Evolutionary conservation across 2,113 vertebrate genomes (phyloP), one percentile per base, ranked within the genome.

Genomic region (Chloropsis hardwickii): DNA sequence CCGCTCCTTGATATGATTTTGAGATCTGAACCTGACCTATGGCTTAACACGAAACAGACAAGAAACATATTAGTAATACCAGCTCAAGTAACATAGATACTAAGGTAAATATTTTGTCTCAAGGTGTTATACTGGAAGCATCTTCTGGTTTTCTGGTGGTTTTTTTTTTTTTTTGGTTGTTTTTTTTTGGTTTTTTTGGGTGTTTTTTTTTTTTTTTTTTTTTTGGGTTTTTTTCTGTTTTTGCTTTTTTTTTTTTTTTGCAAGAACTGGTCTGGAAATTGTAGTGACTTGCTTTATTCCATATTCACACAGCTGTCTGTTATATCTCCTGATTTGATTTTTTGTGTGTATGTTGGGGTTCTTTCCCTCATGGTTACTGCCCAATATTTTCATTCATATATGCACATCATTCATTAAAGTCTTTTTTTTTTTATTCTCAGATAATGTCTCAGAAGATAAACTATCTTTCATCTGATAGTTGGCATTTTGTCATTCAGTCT

Each of bases 291-390:
- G 5, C 44, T 47, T 53, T 42, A 66, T 62, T 61, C n/a, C 14
- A 22, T 28, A 58, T 57, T 48, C n/a, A 62, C 48, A 64, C 29
- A 72, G 54, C 6, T 91, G 37, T 37, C 44, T 81, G 28, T 20
- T 58, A 45, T 12, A 45, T 33, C 45, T 81, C 45, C 53, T 35
- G 12, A 35, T 40, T 17, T 60, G 21, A 5, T 21, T 39, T 39
- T 51, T 14, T 24, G 11, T 11, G 6, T 31, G 16, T 28, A 4
- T 3, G 0, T 12, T 25, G 9, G 11, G 8, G 4, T 4, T 28
- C 27, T 23, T 11, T 4, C 9, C 6, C 2, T 35, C 47, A 6
- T 8, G 0, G 29, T 25, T 61, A 71, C 39, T 9, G 39, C 11
- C 14, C 47, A 22, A 4, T 57, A 61, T 67, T 53, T 76, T 67